Base-by-base conservation (phyloP, 2,888 invertebrate species). In the Apamea crenata region DNA sequence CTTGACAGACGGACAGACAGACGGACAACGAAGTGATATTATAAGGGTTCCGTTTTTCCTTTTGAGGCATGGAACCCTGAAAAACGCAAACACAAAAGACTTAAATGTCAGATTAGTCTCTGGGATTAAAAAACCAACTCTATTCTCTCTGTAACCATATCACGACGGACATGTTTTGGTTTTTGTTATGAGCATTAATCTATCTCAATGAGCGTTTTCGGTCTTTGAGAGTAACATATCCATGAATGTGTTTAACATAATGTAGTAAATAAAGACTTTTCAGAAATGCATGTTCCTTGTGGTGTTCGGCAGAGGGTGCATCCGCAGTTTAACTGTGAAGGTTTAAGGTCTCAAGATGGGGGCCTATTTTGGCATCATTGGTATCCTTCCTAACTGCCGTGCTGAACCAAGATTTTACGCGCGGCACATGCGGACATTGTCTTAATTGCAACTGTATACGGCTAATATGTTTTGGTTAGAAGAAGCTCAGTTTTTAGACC, bases 191-290 rank as follows among this genome's bases (percentile, higher is more conserved):
- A 25, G 25, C 25, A 10, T 18, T 50, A 6, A 50, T 18, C 18
- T 18, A 18, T 50, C 50, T 50, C 50, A 50, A 50, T 50, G 21
- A 21, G 50, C 21, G 50, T 53, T 53, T 21, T 53, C 53, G 53
- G 3, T 53, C 53, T 53, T 53, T 53, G 53, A 53, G 18, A 18
- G 18, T 50, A 50, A 50, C 50, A 18, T 18, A n/a, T 47, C 18
- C 18, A 29, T 75, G 25, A 25, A 65, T 73, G 63, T 76, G 63
- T 69, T 65, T 83, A 78, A 83, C 82, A 65, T 63, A 77, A 76
- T 78, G 32, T 73, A 50, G 68, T 83, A 18, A 72, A 78, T 67
- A 12, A 61, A 82, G 50, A 73, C 25, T 65, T 82, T 82, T 53
- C 82, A 82, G 83, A 59, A 53, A 69, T 66, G n/a, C 56, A 18